Base-by-base conservation (phyloP, 2,113 vertebrate species). In the Colaptes auratus region DNA sequence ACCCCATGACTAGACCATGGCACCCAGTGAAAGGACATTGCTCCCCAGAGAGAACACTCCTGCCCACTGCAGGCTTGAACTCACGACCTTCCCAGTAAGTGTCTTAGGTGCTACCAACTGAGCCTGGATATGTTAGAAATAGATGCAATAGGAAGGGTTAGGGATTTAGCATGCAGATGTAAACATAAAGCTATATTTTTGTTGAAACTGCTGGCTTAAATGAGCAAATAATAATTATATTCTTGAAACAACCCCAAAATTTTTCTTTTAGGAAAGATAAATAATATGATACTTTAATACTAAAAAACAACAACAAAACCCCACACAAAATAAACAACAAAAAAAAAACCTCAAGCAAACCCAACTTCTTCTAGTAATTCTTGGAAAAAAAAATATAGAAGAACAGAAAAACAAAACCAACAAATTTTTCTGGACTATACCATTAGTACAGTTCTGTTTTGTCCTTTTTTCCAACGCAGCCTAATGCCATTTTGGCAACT, bases 401-500 rank as follows among this genome's bases (percentile, higher is more conserved):
- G 3, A 30, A 17, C 28, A 53, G 10, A 66, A 70, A 28, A 12
- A 48, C 3, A 55, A 71, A 93, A 7, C 4, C 5, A 61, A 35
- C n/a, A 83, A 89, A 88, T 95, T 92, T 52, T 70, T 17, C 13
- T 59, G 35, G 8, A 36, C 16, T 69, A 13, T 25, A 35, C 15
- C 70, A 42, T 36, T 90, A 92, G 84, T 76, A 71, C 66, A 71
- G 86, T 97, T 95, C 82, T 92, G 42, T 90, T 95, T 86, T 88
- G 83, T 81, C 56, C 92, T 82, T 89, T 79, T 59, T 95, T 36
- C 9, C 83, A 95, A 94, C 82, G 46, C 81, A 91, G 96, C 95
- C 78, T 95, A 96, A 89, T 91, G 73, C 67, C 50, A 79, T 92
- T 96, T 94, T 94, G 95, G 95, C 87, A 96, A 97, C 92, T 96